Percentiles rank a stretch among this genome's conserved stretches.
Evolutionary conservation across 2,888 invertebrate genomes (phyloP).

Genomic region (Drosophila robusta): DNA sequence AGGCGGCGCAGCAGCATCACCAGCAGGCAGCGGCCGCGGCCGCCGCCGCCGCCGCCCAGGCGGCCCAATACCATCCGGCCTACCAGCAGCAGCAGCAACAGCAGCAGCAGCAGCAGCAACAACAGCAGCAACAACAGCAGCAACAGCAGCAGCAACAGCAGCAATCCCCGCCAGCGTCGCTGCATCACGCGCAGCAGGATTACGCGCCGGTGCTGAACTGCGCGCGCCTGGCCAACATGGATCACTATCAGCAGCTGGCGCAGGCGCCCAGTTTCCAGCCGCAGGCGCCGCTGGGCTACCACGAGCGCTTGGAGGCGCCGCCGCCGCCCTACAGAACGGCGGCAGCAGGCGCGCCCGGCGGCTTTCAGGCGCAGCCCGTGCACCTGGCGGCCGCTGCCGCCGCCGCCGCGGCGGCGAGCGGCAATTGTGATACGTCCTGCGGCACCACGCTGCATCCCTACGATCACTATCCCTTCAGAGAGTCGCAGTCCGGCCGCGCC

Average conservation of each 20-base stretch:
- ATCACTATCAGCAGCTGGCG: conserved; percentile 81
- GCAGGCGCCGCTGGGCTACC: conserved; percentile 69
- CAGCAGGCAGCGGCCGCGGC: conserved; percentile 74
- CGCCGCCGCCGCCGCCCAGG: conserved; percentile 65
- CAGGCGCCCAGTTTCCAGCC: conserved; percentile 71
- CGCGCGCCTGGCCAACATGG: conserved; percentile 80
- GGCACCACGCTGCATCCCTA: conserved; percentile 81
- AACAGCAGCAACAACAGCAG: conserved; percentile 67
- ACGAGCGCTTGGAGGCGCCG: conserved; percentile 75
- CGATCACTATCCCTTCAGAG: conserved; percentile 85
- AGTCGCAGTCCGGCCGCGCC: conserved; percentile 87
- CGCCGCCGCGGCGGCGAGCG: conserved; percentile 46
- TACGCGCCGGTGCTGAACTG: conserved; percentile 83
- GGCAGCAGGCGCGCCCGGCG: conserved; percentile 27
- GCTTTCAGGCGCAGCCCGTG: conserved; percentile 38
- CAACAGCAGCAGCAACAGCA: conserved; percentile 71
- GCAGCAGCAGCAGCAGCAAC: conserved; percentile 57
- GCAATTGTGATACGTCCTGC: conserved; percentile 70
- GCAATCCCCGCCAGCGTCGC: conserved; percentile 65
- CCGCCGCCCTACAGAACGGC: conserved; percentile 53
- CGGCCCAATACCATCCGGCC: conserved; percentile 79
- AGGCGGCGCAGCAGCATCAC: conserved; percentile 84
- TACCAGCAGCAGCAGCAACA: conserved; percentile 74
- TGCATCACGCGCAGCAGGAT: conserved; percentile 72
- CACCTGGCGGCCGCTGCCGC: conserved; percentile 27